A percentile compares a stretch with the other conserved stretches of the same genome.
phyloP scores from a whole-genome alignment of 2,888 invertebrate genomes.

The Latrodectus elegans region DNA sequence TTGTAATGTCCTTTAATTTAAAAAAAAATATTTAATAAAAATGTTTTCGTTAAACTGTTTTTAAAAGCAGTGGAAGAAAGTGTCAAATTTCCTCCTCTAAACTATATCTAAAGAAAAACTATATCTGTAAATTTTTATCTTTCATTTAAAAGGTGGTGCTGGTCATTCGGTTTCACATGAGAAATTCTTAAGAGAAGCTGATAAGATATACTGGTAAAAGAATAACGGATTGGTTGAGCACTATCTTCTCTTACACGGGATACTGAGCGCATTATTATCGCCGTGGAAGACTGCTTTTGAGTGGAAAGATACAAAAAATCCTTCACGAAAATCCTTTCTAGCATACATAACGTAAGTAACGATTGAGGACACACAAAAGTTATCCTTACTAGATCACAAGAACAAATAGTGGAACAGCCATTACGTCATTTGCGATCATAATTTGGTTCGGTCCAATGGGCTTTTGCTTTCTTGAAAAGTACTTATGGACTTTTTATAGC shows the following conservation, averaged over 20 bases:
- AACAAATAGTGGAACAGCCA: not conserved
- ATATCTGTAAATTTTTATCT: too few species aligned
- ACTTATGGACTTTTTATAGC: not conserved
- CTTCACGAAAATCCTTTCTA: not conserved
- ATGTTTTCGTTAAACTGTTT: too few species aligned
- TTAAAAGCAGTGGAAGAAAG: too few species aligned
- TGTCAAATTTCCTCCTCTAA: too few species aligned
- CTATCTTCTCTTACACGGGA: slow-evolving; percentile 37
- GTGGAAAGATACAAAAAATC: slow-evolving; percentile 12
- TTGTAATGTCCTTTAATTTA: too few species aligned
- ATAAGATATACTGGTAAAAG: not conserved
- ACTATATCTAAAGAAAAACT: too few species aligned
- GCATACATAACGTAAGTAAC: not conserved
- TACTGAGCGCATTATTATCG: slow-evolving; percentile 48
- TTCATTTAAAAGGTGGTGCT: too few species aligned
- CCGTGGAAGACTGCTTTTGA: slow-evolving; percentile 52
- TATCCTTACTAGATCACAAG: not conserved
- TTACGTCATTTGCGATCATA: not conserved
- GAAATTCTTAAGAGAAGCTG: too few species aligned
- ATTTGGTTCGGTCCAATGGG: not conserved
- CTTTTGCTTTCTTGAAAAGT: not conserved
- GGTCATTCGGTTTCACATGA: too few species aligned
- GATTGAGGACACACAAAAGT: not conserved
- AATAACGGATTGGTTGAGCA: slow-evolving; percentile 18
- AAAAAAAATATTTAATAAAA: too few species aligned